These are phyloP conservation scores for Synaphobranchus kaupii DNA, from an alignment of 2,797 vertebrate genomes.

Conservation along the genomic window DNA sequence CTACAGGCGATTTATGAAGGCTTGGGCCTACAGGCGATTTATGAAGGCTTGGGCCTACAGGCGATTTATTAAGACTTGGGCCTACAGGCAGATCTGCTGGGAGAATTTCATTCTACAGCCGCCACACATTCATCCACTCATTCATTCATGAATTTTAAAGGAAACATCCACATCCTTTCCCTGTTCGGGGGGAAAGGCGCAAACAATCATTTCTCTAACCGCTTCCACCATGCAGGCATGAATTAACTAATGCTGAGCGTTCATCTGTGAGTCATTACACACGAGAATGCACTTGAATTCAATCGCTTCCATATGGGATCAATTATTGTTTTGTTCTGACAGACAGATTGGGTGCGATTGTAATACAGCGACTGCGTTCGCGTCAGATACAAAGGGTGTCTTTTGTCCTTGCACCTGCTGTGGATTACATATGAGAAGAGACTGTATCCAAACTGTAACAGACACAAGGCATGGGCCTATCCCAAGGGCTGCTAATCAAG, in stretches of 20 bases:
- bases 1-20: background rate
- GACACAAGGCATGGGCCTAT: constrained; percentile 47
- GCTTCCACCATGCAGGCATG: constrained; percentile 37
- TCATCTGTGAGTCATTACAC: constrained; percentile 61
- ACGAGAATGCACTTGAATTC: constrained; percentile 11
- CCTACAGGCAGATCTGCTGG: background rate
- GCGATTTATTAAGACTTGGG: background rate
- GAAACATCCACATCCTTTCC: background rate
- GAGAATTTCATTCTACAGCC: background rate
- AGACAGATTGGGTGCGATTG: constrained; percentile 55
- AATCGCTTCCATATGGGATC: constrained; percentile 43
- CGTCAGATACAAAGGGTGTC: constrained; percentile 36
- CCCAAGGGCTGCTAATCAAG: constrained; percentile 40
- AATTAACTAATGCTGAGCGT: constrained; percentile 40
- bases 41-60: too few relatives aligned
- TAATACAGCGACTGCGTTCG: constrained; percentile 54
- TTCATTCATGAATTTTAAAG: background rate
- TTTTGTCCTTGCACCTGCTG: constrained; percentile 55
- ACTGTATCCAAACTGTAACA: constrained; percentile 59
- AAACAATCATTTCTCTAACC: constrained; percentile 30
- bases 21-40: too few relatives aligned
- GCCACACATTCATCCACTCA: background rate
- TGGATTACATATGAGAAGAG: constrained; percentile 63
- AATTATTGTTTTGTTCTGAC: constrained; percentile 49
- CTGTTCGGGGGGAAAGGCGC: background rate